Evolutionary conservation across 2,113 vertebrate species (phyloP), one percentile per base, ranked within the genome.

Genomic region (Antidorcas marsupialis): DNA sequence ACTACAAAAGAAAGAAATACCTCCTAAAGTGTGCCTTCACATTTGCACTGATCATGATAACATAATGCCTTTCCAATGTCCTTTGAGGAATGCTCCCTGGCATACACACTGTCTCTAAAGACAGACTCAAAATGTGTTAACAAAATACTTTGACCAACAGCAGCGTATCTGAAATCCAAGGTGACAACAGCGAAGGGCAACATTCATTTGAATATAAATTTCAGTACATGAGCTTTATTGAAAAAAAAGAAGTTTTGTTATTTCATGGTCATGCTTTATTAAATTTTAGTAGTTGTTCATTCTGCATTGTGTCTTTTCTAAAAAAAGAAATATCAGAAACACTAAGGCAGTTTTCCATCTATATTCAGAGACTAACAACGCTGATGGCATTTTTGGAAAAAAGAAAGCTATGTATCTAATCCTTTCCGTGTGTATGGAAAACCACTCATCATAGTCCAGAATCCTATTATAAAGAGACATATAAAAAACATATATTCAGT

Each of bases 351-450:
- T 95, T 94, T 93, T 62, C 39, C 6, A 89, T 36, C 59, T 94
- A 78, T 84, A 89, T 86, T 96, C 81, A 93, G 39, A 92, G 74
- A 59, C 53, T 88, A 47, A 86, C 30, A 95, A 86, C 57, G 59
- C 19, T 71, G 21, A 64, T 74, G 36, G 4, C 2, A 91, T 85
- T 96, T 87, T 94, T 85, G 28, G 59, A 89, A 86, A 88, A 17
- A 84, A 96, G 64, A 94, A 87, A 97, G 52, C 82, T 23, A 87
- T 30, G 27, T 50, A 95, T 89, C 55, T 94, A 97, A 92, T 96
- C 86, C 53, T 92, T 97, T 82, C 94, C 36, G 47, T 92, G 27
- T 91, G 87, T 96, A 88, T 79, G 55, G 85, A 95, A 92, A 92
- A 86, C 33, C 36, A 78, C 59, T 92, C 30, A 67, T 78, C 19